phyloP scores from a whole-genome alignment of 2,888 invertebrate species.

The Epinotia demarniana region DNA sequence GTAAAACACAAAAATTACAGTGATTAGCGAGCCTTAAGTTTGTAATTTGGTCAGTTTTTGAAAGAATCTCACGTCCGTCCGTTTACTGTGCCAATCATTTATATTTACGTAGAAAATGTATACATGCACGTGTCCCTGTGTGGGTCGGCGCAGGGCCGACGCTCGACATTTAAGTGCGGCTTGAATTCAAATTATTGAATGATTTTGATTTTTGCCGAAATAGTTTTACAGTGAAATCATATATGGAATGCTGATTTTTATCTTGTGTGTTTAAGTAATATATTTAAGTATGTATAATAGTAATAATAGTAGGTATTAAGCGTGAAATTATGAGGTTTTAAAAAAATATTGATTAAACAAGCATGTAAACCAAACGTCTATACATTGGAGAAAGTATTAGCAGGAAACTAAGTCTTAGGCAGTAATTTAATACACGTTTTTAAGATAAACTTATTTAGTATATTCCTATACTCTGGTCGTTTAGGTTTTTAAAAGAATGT shows the following conservation, averaged over 20 bases:
- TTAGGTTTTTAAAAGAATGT: too few species aligned
- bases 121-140: conserved; percentile 55
- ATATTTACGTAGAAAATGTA: conserved; percentile 72
- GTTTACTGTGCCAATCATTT: conserved; percentile 64
- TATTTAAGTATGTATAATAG: background rate
- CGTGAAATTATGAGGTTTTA: too few species aligned
- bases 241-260: background rate
- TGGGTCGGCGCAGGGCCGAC: conserved; percentile 60
- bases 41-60: conserved; percentile 27
- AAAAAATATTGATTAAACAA: too few species aligned
- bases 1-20: conserved; percentile 12
- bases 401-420: too few species aligned
- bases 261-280: background rate
- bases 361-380: too few species aligned
- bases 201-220: background rate
- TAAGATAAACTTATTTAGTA: too few species aligned
- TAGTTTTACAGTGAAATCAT: background rate
- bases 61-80: conserved; percentile 44
- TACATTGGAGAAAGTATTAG: too few species aligned
- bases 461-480: too few species aligned
- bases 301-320: too few species aligned
- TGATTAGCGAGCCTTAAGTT: conserved; percentile 7
- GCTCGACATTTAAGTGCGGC: background rate
- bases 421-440: too few species aligned
- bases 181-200: conserved; percentile 19